phyloP scores from a whole-genome alignment of 2,797 vertebrate genomes.

The Heterohyrax brucei region DNA sequence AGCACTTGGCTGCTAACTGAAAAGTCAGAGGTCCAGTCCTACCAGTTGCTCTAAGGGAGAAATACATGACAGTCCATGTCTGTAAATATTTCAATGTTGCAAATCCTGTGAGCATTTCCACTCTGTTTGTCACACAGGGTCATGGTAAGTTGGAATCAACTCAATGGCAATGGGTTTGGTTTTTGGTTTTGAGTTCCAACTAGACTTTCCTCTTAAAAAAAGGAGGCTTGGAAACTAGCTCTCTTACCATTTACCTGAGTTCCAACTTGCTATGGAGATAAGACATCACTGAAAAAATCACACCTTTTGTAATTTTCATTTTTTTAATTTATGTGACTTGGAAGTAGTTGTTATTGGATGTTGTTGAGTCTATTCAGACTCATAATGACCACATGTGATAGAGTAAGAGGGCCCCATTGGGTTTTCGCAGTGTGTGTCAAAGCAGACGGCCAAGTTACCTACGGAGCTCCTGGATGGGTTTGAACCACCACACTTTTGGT shows the following conservation, averaged over 20 bases:
- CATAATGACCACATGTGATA: not conserved
- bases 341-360: not conserved
- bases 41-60: not conserved
- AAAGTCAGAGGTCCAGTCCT: not conserved
- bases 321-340: constrained; percentile 37
- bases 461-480: not conserved
- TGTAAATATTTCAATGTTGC: not conserved
- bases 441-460: not conserved
- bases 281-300: constrained; percentile 5
- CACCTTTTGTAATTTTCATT: constrained; percentile 7
- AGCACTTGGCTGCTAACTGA: not conserved
- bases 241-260: not conserved
- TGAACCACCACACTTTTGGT: not conserved
- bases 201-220: constrained; percentile 43
- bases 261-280: constrained; percentile 43
- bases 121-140: not conserved
- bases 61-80: not conserved
- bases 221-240: constrained; percentile 20
- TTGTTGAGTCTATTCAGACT: not conserved
- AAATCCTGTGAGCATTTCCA: not conserved
- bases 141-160: not conserved
- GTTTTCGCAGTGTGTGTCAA: not conserved
- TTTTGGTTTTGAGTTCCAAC: not conserved
- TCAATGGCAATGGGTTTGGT: not conserved
- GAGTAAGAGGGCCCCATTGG: not conserved